Base-by-base conservation (phyloP, 1,140 invertebrate species). In the Halictus rubicundus region DNA sequence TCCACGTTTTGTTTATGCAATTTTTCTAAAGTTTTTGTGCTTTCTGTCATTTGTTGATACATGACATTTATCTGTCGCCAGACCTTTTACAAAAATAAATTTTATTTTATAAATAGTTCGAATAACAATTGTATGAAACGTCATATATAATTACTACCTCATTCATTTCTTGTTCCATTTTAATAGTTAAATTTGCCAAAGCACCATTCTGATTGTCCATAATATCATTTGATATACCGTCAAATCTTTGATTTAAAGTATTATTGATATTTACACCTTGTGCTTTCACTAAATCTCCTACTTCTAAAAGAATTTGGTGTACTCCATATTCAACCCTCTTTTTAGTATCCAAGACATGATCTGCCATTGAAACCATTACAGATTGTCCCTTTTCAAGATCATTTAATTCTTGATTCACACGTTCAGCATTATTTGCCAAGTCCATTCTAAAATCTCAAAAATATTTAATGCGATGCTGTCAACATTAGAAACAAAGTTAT, bases 1-100 rank as follows among this genome's bases (percentile, higher is more conserved):
- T 94, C 94, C 84, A 96, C 95, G 25, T 97, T 97, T 88, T 96
- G 96, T 79, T 95, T 94, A 90, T 97, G 96, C n/a, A 97, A 93
- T 70, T 95, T 94, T 69, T 96, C 95, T 6, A 98, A 91, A 4
- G 96, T 94, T 60, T 95, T 94, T 12, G 96, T 95, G 88, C 95
- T 97, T 68, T 96, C 95, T 23, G 95, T 95, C 87, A 98, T 95
- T 88, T 97, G 96, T 80, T 96, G 95, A 90, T 97, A 96, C 96
- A 98, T 97, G 23, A 97, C 97, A 77, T 97, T 96, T 83, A 97
- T 97, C 92, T 97, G 97, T 23, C 96, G 92, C 97, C 97, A 97
- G 2, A 98, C 96, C 92, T 95, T 52, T 65, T 68, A 57, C 3
- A 52, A 78, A 66, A 63, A 66, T 23, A 63, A 79, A 21, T 19